Evolutionary conservation across 2,888 invertebrate genomes (phyloP), one percentile per base, ranked within the genome.

Genomic region (Anoplius nigerrimus): DNA sequence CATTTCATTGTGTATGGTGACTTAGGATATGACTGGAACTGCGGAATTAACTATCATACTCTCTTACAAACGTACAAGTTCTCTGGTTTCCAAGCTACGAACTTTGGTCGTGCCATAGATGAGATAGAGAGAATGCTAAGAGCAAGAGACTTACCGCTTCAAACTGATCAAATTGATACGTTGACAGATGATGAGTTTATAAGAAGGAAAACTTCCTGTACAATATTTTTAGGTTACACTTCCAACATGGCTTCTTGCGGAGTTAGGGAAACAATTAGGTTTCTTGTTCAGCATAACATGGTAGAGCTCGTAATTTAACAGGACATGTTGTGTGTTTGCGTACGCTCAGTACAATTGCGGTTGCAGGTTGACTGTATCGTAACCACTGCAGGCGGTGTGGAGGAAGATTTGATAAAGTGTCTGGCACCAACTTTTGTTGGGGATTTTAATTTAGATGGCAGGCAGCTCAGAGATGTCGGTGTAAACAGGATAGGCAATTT

Each of bases 401-500:
- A 99, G 89, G 99, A 99, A 90, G 99, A 99, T 90, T 93, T 99
- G 54, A 99, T 99, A 52, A 99, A 99, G 91, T 99, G 99, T 87
- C 90, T 99, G 62, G 97, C 97, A 0, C 96, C 98, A 0, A 99
- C 98, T 0, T 98, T 93, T 82, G 87, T 99, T 59, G 99, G 99
- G 0, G 96, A 97, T 83, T 99, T 98, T 86, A 90, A 93, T 84
- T 90, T 98, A 62, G 92, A 93, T 78, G 98, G 98, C 0, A 93
- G 93, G 88, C 90, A 91, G 56, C 90, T 98, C 18, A 91, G 98
- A 61, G 93, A 95, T 15, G 92, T 94, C 61, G 99, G 97, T 4
- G 94, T 98, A 61, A 98, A 98, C 88, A 90, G 97, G 74, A 96
- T 95, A 69, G 97, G 97, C 45, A 99, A 99, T 90, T 91, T 99